Base-by-base conservation (phyloP, 1,140 invertebrate genomes). In the Asbolus verrucosus region DNA sequence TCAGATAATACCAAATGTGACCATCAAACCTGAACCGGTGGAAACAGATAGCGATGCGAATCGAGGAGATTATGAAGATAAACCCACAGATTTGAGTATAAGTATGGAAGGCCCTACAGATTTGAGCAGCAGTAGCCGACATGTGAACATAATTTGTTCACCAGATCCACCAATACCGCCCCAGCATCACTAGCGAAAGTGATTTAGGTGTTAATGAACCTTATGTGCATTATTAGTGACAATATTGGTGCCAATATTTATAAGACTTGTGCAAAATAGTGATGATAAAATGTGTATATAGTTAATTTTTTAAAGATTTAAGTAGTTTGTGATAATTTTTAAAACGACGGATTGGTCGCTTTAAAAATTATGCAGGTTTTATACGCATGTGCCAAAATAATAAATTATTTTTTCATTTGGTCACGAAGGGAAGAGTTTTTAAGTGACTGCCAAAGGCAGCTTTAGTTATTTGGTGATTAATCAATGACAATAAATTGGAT, bases 31-130 rank as follows among this genome's bases (percentile, higher is more conserved):
- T 1, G 80, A 81, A 74, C 79, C 79, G 1, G 68, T 73, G 8
- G 78, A 80, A 11, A 62, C n/a, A 31, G 54, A 50, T 6, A 1
- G 6, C 27, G 69, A 82, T 62, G 72, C 71, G 15, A 76, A 65
- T 41, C 74, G 62, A 18, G 62, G 39, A 69, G 74, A 81, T 6
- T 82, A 82, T 65, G 84, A 85, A 33, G 81, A 85, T 16, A 84
- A 83, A 75, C 84, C 84, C 9, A 85, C 84, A 16, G 84, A 85
- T 77, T 74, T 85, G 65, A 85, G 83, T 70, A 63, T 63, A 63
- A 63, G 19, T 36, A 84, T 85, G 80, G 78, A 80, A 5, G 77
- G 71, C 2, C 79, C 79, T 0, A 80, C 78, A 0, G 79, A 81
- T 69, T 70, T 80, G 18, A 78, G 77, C 50, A 76, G 71, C 66